phyloP scores from a whole-genome alignment of 2,113 vertebrate species.

The Oncorhynchus kisutch region DNA sequence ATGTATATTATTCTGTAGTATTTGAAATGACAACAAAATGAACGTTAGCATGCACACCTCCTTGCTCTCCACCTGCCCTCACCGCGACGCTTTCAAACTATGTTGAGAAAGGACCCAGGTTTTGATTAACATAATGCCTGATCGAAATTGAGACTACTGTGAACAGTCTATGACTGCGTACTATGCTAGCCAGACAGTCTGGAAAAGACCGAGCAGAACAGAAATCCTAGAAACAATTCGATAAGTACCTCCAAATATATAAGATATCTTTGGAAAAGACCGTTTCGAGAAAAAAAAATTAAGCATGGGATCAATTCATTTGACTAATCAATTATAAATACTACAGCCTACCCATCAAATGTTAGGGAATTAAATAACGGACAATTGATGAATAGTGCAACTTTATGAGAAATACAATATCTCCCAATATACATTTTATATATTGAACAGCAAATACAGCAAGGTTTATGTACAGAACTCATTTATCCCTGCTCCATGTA shows the following conservation, averaged over 20 bases:
- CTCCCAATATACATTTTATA: constrained; percentile 51
- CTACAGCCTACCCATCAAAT: neutral
- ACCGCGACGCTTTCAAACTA: constrained; percentile 73
- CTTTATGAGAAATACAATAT: constrained; percentile 64
- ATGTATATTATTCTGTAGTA: neutral
- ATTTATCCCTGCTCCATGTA: neutral
- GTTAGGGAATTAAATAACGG: neutral
- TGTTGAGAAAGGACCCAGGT: constrained; percentile 55
- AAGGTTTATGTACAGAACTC: constrained; percentile 12
- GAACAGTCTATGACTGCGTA: too few species aligned
- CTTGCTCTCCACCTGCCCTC: constrained; percentile 43
- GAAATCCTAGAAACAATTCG: too few species aligned
- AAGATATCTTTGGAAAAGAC: too few species aligned
- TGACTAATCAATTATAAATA: too few species aligned
- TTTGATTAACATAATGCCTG: constrained; percentile 44
- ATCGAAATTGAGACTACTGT: constrained; percentile 34
- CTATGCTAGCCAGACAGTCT: too few species aligned
- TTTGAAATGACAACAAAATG: neutral
- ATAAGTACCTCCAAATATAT: too few species aligned
- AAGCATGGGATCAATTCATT: neutral
- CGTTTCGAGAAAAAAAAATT: neutral
- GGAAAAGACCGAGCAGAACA: too few species aligned
- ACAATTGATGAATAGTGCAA: constrained; percentile 60
- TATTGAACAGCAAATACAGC: constrained; percentile 37
- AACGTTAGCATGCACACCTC: constrained; percentile 29